These are phyloP conservation scores for Venturia canescens DNA, from an alignment of 1,140 invertebrate species.

Conservation along the genomic window DNA sequence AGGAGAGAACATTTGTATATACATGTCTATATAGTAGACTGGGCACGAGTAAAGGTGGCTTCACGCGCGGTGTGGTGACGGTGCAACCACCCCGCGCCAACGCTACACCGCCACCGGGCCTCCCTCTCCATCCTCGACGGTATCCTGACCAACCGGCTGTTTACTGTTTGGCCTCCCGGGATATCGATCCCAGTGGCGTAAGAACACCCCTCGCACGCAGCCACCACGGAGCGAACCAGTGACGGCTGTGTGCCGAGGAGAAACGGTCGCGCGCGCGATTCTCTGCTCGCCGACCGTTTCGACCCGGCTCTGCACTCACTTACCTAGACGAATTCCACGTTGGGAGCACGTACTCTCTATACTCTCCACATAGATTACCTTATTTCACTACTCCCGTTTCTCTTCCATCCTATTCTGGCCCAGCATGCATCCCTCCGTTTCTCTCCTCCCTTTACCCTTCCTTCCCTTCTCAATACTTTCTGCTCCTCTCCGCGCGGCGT, in stretches of 20 bases:
- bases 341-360: background rate
- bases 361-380: background rate
- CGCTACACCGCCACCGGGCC: constrained; percentile 4
- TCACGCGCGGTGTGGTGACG: constrained; percentile 40
- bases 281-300: constrained; percentile 16
- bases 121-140: constrained; percentile 59
- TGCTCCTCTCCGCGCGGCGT: background rate
- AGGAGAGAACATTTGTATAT: constrained; percentile 13
- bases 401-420: background rate
- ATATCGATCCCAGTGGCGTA: constrained; percentile 77
- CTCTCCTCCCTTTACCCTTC: background rate
- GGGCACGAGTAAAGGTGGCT: constrained; percentile 41
- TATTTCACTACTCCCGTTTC: background rate
- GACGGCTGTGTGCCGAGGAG: constrained; percentile 36
- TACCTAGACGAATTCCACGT: constrained; percentile 49
- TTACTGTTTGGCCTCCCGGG: constrained; percentile 77
- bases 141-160: constrained; percentile 77
- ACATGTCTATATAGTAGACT: no score
- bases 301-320: constrained; percentile 1
- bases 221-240: constrained; percentile 21
- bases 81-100: constrained; percentile 39
- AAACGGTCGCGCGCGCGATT: constrained; percentile 2
- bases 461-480: background rate
- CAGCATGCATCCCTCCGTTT: background rate
- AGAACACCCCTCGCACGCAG: constrained; percentile 62